Conservation (phyloP, 2,797 vertebrate genomes). For the Borostomias antarcticus region DNA sequence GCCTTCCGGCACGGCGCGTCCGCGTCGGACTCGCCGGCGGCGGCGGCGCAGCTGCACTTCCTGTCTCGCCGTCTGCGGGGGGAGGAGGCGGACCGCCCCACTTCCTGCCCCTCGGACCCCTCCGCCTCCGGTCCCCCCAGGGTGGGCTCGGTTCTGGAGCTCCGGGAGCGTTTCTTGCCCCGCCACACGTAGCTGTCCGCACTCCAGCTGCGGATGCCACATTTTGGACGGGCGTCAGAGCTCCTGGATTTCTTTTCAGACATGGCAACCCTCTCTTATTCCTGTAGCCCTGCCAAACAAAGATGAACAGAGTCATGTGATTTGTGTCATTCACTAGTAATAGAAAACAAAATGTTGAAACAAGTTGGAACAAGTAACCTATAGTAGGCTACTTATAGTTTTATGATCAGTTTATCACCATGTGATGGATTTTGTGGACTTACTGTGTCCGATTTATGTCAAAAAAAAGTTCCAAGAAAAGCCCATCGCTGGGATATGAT, state of each 20-base stretch:
- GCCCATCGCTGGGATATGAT: not conserved
- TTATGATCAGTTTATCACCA: not conserved
- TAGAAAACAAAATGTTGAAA: not conserved
- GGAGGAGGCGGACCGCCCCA: constrained; percentile 66
- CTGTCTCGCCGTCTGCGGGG: constrained; percentile 83
- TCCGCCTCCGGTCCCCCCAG: constrained; percentile 61
- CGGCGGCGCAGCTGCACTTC: constrained; percentile 87
- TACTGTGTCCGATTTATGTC: not conserved
- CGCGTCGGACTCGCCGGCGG: constrained; percentile 80
- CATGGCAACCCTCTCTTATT: constrained; percentile 55
- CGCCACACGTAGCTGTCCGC: constrained; percentile 93
- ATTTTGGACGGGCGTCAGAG: constrained; percentile 88
- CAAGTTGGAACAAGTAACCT: too few species aligned
- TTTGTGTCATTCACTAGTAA: not conserved
- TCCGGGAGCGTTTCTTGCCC: constrained; percentile 90
- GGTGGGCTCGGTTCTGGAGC: constrained; percentile 75
- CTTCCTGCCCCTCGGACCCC: constrained; percentile 55
- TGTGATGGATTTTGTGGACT: too few species aligned
- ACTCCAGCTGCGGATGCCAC: constrained; percentile 86
- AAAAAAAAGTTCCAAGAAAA: not conserved
- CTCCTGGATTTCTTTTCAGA: constrained; percentile 79
- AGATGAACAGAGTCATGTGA: not conserved
- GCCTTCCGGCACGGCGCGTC: constrained; percentile 85
- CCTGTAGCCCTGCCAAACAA: constrained; percentile 24
- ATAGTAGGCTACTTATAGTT: too few species aligned